Conservation (phyloP, 2,888 invertebrate species). For the Napeogenes inachia region DNA sequence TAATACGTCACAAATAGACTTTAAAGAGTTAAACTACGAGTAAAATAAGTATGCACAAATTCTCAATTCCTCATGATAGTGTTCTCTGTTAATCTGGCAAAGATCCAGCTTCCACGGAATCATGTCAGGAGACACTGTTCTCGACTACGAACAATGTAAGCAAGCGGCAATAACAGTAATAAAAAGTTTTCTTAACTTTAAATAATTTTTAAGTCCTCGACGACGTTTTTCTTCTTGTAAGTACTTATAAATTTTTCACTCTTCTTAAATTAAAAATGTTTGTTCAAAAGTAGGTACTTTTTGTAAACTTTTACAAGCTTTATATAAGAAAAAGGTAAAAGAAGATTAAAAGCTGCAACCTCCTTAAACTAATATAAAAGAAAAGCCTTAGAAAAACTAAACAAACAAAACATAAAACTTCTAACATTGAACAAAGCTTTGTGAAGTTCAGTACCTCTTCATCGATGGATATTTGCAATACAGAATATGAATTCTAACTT, state of each 20-base stretch:
- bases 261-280: too few species aligned
- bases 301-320: too few species aligned
- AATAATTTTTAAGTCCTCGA: slow-evolving; percentile 2
- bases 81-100: slow-evolving; percentile 50
- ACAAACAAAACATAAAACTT: neutral
- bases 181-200: slow-evolving; percentile 25
- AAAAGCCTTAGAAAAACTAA: neutral
- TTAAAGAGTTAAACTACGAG: slow-evolving; percentile 6
- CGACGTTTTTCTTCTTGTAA: slow-evolving; percentile 7
- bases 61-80: slow-evolving; percentile 41
- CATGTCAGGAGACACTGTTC: slow-evolving; percentile 24
- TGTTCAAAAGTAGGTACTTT: too few species aligned
- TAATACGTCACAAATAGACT: too few species aligned
- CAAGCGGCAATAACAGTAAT: slow-evolving; percentile 28
- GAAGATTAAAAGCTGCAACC: neutral
- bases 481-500: too few species aligned
- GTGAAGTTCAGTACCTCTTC: neutral
- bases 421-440: slow-evolving; percentile 4
- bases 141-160: slow-evolving; percentile 25
- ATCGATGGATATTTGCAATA: neutral
- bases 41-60: slow-evolving; percentile 13
- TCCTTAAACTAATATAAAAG: neutral
- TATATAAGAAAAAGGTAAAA: neutral
- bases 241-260: too few species aligned
- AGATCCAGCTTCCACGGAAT: slow-evolving; percentile 41